Base-by-base conservation (phyloP, 2,797 vertebrate genomes). In the Platalea minor region DNA sequence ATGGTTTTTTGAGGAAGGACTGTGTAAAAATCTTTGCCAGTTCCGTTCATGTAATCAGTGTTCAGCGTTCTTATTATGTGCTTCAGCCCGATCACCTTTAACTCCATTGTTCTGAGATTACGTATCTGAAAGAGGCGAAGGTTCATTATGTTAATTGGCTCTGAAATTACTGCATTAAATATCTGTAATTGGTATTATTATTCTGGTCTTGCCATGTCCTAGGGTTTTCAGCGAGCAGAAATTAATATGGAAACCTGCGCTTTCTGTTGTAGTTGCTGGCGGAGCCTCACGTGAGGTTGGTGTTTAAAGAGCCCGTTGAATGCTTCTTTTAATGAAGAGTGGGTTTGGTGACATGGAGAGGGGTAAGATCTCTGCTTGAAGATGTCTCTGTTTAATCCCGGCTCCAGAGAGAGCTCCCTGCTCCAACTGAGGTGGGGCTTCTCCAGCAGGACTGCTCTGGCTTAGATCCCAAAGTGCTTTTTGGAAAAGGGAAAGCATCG, bases 61-160 rank as follows among this genome's bases (percentile, higher is more conserved):
- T 33, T 92, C 41, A 37, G 51, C 37, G 14, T 92, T 83, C 51
- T 56, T 35, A 11, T 17, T 48, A 13, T 6, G 26, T 77, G 68
- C 81, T 86, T 74, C 77, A 89, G 75, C 78, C 61, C 2, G 1
- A 72, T 95, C 76, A 46, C 95, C 89, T 94, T 85, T 85, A 39
- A 35, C 75, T 85, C 5, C 8, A 26, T 87, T 51, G 69, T 63
- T 87, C 59, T 64, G 93, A 91, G 79, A 87, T 92, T 41, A 45
- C 72, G 84, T 73, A 56, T 60, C 37, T 72, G 82, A 64, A 53
- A 54, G 87, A 83, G 70, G 48, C 0, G 1, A 37, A 81, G 80
- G 72, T 92, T 96, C 43, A 25, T 95, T 93, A 80, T 91, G 91
- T 94, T 96, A 94, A 95, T 92, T 88, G 35, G 84, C 50, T 88